Evolutionary conservation across 2,888 invertebrate genomes (phyloP), one percentile per base, ranked within the genome.

Genomic region (Synanthedon formicaeformis): DNA sequence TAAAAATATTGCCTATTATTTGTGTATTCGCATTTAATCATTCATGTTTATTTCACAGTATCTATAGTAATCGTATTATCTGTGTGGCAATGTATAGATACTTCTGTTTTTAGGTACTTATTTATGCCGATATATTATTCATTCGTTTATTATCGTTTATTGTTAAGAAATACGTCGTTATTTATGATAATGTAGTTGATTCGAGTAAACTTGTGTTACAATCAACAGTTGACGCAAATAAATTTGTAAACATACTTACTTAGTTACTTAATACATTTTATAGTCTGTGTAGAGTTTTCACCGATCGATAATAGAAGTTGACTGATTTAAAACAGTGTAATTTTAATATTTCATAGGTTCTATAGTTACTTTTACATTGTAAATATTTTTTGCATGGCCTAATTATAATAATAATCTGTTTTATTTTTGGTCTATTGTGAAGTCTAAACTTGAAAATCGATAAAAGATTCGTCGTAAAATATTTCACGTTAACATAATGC

Each of bases 11-110:
- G 27, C 13, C 54, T 62, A 66, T 72, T 76, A 77, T 78, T 77
- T 75, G 34, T 34, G 34, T 34, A 78, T 77, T 73, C 75, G 69
- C 73, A 71, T 75, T 62, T 75, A 76, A 76, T 69, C 68, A 64
- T 67, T 67, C 34, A 57, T 58, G 55, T 63, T 64, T 62, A 59
- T 71, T 66, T 71, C 57, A 60, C 55, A 40, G 55, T 60, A 23
- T 23, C 23, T 23, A 16, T n/a, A 55, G 12, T 57, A 54, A 49
- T 56, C 55, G 54, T 57, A 57, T 62, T 65, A 61, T 56, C 52
- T 56, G 52, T 66, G 58, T 69, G 58, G 69, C 71, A 65, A 61
- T 57, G 65, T 66, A 64, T 62, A 65, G 56, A 59, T 61, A 65
- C 59, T 67, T 61, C 53, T 55, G 60, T 65, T 74, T 34, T 10